phyloP scores from a whole-genome alignment of 1,140 invertebrate species.

The Megalopta genalis region DNA sequence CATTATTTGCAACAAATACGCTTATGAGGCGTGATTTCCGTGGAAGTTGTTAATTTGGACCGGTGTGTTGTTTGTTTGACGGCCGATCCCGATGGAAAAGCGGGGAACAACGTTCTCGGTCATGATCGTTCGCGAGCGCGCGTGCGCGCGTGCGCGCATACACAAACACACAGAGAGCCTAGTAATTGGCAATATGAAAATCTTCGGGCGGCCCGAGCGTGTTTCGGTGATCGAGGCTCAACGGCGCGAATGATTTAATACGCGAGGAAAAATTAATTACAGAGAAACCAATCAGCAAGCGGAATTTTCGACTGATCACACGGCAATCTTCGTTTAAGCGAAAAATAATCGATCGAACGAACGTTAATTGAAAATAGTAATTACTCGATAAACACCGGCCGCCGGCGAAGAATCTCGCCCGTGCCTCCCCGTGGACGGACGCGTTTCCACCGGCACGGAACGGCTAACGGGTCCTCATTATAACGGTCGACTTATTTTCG shows the following conservation, averaged over 20 bases:
- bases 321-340: slow-evolving; percentile 18
- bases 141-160: not conserved
- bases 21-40: not conserved
- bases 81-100: not conserved
- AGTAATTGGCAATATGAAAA: slow-evolving; percentile 25
- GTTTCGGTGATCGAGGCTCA: slow-evolving; percentile 11
- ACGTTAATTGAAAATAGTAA: slow-evolving; percentile 40
- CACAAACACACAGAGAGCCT: not conserved
- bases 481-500: not conserved
- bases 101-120: not conserved
- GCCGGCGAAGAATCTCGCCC: not conserved
- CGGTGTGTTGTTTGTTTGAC: slow-evolving; percentile 14
- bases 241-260: slow-evolving; percentile 12
- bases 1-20: not conserved
- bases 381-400: slow-evolving; percentile 26
- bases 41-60: not conserved
- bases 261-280: slow-evolving; percentile 40
- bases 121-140: too few relatives aligned
- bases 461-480: not conserved
- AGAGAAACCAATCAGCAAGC: slow-evolving; percentile 13
- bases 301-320: slow-evolving; percentile 11
- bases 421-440: too few relatives aligned
- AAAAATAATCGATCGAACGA: slow-evolving; percentile 19
- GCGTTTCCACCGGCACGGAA: not conserved
- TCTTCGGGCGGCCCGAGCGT: slow-evolving; percentile 6